Evolutionary conservation across 2,888 invertebrate species (phyloP).

Genomic region (Leptopilina myrica): DNA sequence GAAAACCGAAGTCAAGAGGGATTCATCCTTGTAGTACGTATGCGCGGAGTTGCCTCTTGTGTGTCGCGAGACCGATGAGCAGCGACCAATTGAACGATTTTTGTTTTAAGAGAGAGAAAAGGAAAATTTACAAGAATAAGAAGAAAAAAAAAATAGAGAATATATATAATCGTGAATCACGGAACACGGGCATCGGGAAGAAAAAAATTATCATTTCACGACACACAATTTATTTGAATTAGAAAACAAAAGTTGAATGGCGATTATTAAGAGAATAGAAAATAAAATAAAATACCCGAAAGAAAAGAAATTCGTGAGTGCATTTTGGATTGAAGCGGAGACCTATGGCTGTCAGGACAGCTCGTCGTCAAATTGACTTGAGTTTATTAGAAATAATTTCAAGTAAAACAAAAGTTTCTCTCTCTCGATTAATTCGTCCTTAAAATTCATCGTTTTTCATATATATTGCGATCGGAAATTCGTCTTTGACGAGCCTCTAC

Average conservation of each 20-base stretch:
- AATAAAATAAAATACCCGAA: no score
- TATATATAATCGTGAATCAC: no score
- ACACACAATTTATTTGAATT: no score
- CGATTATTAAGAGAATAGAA: no score
- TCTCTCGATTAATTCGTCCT: not conserved
- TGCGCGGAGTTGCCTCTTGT: constrained; percentile 20
- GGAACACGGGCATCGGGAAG: no score
- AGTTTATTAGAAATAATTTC: not conserved
- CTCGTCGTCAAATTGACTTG: not conserved
- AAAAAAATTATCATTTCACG: no score
- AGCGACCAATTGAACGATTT: constrained; percentile 64
- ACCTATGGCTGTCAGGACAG: constrained; percentile 39
- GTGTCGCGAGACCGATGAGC: constrained; percentile 29
- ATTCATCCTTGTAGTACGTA: constrained; percentile 27
- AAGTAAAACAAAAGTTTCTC: not conserved
- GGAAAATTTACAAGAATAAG: not conserved
- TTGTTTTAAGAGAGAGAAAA: constrained; percentile 33
- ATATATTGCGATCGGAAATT: constrained; percentile 9
- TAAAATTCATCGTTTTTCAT: not conserved
- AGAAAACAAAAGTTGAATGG: no score
- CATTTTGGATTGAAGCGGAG: constrained; percentile 3
- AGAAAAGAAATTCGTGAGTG: constrained; percentile 3
- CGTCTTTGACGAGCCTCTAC: constrained; percentile 22
- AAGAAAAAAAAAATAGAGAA: no score
- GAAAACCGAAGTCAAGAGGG: constrained; percentile 2